Evolutionary conservation across 2,113 vertebrate genomes (phyloP).

Genomic region (Bufo bufo): DNA sequence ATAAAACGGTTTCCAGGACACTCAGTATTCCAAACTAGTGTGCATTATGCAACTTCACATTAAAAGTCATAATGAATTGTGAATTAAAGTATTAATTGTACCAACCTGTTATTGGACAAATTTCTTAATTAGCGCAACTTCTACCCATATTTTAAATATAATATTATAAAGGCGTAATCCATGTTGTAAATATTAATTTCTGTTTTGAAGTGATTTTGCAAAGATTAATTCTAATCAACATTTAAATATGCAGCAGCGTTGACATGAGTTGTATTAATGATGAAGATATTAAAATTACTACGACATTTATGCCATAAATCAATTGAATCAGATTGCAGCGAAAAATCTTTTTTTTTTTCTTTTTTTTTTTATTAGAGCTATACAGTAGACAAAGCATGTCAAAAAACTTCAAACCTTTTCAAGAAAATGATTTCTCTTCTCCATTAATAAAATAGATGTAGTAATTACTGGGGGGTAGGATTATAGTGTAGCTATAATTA

Average conservation of each 20-base stretch:
- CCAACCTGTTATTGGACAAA: not conserved
- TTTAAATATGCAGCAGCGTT: slow-evolving; percentile 33
- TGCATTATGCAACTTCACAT: not conserved
- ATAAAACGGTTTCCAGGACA: not conserved
- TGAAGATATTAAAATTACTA: slow-evolving; percentile 29
- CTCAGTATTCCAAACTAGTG: not conserved
- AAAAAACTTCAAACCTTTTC: slow-evolving; percentile 26
- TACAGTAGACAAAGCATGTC: slow-evolving; percentile 7
- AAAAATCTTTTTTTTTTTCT: slow-evolving; percentile 32
- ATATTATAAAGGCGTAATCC: slow-evolving; percentile 44
- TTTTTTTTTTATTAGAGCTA: slow-evolving; percentile 26
- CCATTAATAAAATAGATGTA: slow-evolving; percentile 34
- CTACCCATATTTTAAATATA: not conserved
- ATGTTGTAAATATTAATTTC: slow-evolving; percentile 66
- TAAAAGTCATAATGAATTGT: not conserved
- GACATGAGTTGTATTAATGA: slow-evolving; percentile 36
- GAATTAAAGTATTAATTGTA: not conserved
- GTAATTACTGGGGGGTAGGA: slow-evolving; percentile 20
- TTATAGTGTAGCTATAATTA: slow-evolving; percentile 32
- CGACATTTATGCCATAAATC: slow-evolving; percentile 33
- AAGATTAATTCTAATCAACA: slow-evolving; percentile 44
- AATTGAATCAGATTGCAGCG: slow-evolving; percentile 18
- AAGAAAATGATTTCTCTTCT: slow-evolving; percentile 24
- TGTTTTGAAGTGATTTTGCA: slow-evolving; percentile 49
- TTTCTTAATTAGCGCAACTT: not conserved